Evolutionary conservation across 2,797 vertebrate genomes (phyloP).

Genomic region (Podarcis siculus): DNA sequence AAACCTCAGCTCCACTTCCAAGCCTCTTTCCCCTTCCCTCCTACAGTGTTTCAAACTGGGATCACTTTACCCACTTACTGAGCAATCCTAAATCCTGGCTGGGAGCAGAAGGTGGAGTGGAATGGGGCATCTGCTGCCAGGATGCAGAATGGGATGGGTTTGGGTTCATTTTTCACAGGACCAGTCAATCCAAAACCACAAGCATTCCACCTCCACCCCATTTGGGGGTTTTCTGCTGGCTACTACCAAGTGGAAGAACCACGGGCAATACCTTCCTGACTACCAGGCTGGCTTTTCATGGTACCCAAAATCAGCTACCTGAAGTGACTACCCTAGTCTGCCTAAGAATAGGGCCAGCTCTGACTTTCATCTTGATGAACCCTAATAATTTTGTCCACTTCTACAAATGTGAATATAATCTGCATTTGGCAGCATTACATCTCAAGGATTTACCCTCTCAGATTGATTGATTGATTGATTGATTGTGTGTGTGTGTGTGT

Average conservation of each 20-base stretch:
- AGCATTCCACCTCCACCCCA: too few species aligned
- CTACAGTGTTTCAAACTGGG: neutral
- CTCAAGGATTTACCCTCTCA: neutral
- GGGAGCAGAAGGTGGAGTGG: too few species aligned
- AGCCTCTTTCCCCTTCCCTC: neutral
- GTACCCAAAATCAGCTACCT: too few species aligned
- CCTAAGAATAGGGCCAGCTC: neutral
- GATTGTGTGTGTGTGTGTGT: neutral
- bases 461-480: neutral
- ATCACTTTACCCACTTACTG: neutral
- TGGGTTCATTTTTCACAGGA: too few species aligned
- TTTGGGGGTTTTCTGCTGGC: too few species aligned
- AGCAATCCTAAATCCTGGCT: neutral
- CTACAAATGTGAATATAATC: neutral
- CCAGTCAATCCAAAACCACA: too few species aligned
- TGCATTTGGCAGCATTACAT: neutral
- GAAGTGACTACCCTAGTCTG: too few species aligned
- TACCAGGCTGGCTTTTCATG: too few species aligned
- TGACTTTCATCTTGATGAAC: neutral
- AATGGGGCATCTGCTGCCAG: too few species aligned
- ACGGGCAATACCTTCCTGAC: too few species aligned
- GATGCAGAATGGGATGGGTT: too few species aligned
- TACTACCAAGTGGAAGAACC: too few species aligned
- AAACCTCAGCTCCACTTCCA: constrained; percentile 39
- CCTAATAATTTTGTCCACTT: neutral